Base-by-base conservation (phyloP, 2,888 invertebrate genomes). In the Caenorhabditis angaria region DNA sequence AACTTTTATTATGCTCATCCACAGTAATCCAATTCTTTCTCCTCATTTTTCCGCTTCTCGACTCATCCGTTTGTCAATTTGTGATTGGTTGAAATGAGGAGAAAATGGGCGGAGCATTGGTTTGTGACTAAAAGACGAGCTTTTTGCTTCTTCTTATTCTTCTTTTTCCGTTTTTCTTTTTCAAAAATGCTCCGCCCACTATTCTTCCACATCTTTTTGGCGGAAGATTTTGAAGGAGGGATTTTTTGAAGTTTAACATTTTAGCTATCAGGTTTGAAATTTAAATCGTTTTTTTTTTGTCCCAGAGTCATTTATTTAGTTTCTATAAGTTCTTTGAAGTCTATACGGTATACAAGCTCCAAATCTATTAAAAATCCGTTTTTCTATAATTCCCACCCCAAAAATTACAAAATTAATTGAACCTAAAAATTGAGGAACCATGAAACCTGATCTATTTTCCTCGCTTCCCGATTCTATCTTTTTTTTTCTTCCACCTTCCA, bases 91-190 rank as follows among this genome's bases (percentile, higher is more conserved):
- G 28, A 54, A 25, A 41, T 18, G 10, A 14, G n/a, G 14, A 41
- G 18, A 56, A 56, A 32, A 28, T 56, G 55, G 55, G 55, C 32
- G 55, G n/a, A 22, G 55, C 28, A 29, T 56, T 50, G 50, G 48
- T n/a, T 56, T 56, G 55, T 56, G 55, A 56, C 55, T 56, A 28
- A 41, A 41, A 41, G 41, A 41, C 41, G 41, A 41, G 25, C 32
- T 54, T 54, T 54, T 54, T 54, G 27, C 18, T 54, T n/a, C 27
- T 27, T 54, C 54, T 54, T 54, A 3, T 54, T 24, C 54, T 54
- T 27, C 27, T 5, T 27, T 18, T 25, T 54, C 12, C 14, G 25
- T 4, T 54, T 54, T 27, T 27, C 27, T 18, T 24, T 54, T 54
- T 27, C 3, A 27, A 12, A 24, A 20, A 22, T 8, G 18, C 27